Conservation (phyloP, 2,888 invertebrate species). For the Caenorhabditis macrosperma region DNA sequence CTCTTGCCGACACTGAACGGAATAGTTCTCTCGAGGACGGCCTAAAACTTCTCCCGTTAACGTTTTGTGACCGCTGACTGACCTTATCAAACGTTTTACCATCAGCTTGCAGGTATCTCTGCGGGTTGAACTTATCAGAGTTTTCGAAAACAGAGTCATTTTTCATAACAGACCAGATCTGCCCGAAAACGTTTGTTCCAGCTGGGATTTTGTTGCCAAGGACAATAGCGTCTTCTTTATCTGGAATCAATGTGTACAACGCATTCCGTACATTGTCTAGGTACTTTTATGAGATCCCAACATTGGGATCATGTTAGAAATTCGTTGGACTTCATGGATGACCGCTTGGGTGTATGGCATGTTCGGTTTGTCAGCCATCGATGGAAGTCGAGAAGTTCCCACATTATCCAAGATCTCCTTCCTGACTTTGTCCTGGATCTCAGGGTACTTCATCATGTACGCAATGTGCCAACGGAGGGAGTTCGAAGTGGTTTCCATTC, state of each 20-base stretch:
- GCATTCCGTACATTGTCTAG: background rate
- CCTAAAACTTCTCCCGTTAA: slow-evolving; percentile 25
- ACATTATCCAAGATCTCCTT: slow-evolving; percentile 57
- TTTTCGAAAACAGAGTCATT: slow-evolving; percentile 58
- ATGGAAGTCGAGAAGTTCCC: slow-evolving; percentile 56
- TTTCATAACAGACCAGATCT: slow-evolving; percentile 56
- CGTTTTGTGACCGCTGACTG: background rate
- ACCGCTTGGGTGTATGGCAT: slow-evolving; percentile 59
- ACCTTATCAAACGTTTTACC: slow-evolving; percentile 61
- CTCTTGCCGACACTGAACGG: slow-evolving; percentile 69
- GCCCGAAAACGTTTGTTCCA: slow-evolving; percentile 47
- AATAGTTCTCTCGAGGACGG: slow-evolving; percentile 55
- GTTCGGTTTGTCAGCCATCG: slow-evolving; percentile 58
- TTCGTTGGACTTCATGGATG: slow-evolving; percentile 61
- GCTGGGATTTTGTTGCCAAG: slow-evolving; percentile 47
- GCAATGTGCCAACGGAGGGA: slow-evolving; percentile 66
- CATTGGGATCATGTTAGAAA: slow-evolving; percentile 63
- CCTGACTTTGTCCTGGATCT: slow-evolving; percentile 57
- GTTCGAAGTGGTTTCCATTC: slow-evolving; percentile 71
- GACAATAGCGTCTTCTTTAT: slow-evolving; percentile 26
- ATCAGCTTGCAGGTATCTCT: slow-evolving; percentile 58
- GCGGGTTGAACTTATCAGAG: slow-evolving; percentile 61
- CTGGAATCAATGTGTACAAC: slow-evolving; percentile 10
- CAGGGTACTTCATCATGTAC: slow-evolving; percentile 48
- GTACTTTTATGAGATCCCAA: slow-evolving; percentile 28